These are phyloP conservation scores for Alligator mississippiensis DNA, from an alignment of 2,113 vertebrate genomes.

Conservation along the genomic window DNA sequence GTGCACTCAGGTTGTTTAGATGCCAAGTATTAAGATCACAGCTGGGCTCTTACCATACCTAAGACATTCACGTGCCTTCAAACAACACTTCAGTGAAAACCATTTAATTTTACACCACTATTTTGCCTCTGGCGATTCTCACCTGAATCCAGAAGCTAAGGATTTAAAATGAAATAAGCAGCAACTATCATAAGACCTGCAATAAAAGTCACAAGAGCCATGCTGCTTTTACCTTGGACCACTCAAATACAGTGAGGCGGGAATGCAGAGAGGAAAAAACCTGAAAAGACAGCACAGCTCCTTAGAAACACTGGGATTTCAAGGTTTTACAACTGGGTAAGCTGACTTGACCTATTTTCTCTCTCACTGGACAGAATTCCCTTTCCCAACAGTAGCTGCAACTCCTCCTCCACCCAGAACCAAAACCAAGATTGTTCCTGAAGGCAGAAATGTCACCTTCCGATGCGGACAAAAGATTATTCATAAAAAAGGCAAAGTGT, in stretches of 20 bases:
- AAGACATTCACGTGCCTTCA: not conserved
- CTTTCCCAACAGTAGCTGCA: constrained; percentile 88
- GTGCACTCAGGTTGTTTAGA: not conserved
- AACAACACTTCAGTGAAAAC: not conserved
- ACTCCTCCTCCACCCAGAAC: constrained; percentile 88
- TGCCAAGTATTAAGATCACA: not conserved
- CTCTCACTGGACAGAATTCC: constrained; percentile 83
- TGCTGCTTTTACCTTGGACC: not conserved
- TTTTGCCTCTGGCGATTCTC: not conserved
- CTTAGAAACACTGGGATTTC: rapidly evolving
- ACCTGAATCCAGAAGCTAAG: not conserved
- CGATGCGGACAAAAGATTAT: constrained; percentile 95
- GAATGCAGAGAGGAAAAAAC: not conserved
- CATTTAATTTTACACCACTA: not conserved
- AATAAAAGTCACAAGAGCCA: not conserved
- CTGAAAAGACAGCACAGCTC: rapidly evolving
- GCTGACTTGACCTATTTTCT: not conserved
- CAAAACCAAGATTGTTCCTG: constrained; percentile 90
- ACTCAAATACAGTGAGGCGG: not conserved
- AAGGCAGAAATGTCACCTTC: constrained; percentile 94
- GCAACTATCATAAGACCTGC: not conserved
- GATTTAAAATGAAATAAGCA: not conserved
- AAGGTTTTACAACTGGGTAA: rapidly evolving
- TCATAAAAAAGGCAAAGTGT: constrained; percentile 94
- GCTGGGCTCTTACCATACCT: not conserved